Evolutionary conservation across 53 echinoderm and acorn worm genomes (phyloP), one percentile per base, ranked within the genome.

Genomic region (Actinopyga echinites): DNA sequence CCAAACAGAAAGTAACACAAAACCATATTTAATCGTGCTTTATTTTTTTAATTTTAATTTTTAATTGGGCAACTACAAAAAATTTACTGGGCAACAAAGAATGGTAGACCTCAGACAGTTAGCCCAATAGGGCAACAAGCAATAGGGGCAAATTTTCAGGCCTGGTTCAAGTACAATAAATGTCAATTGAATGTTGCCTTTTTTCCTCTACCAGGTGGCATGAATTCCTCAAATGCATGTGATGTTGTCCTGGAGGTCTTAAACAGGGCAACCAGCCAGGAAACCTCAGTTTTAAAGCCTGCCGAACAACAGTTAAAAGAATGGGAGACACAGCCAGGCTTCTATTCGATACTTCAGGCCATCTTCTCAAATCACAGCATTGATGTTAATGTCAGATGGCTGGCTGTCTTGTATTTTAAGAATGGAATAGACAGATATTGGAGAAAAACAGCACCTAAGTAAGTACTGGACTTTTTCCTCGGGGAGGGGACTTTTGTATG

Each of bases 281-380:
- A 94, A 36, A 84, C 92, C 9, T 71, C 89, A 8, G 64, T 91
- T 43, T 83, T 97, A 13, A 97, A 97, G 64, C 97, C 97, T 52
- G 97, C 97, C 5, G 97, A 97, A 85, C 97, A 97, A 56, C 94
- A 94, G 63, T 87, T 97, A 24, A 94, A 90, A 57, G 66, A 92
- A 43, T 97, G 97, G 97, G 97, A 97, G 83, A 90, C 90, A 55
- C 94, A 97, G 64, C 92, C 97, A 13, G 97, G 97, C 2, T 97
- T 97, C 71, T 90, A 97, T 63, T 88, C 94, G 2, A 83, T 94
- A n/a, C 87, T 97, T 0, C 94, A 92, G 90, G 85, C 93, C 11
- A 94, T 96, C 42, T 94, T 90, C 56, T 84, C 85, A 22, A 92
- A 93, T 44, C 92, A 94, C 83, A 83, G 86, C 34, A 65, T 96